Conservation (phyloP, 2,797 vertebrate genomes). For the Poecilia gillii region DNA sequence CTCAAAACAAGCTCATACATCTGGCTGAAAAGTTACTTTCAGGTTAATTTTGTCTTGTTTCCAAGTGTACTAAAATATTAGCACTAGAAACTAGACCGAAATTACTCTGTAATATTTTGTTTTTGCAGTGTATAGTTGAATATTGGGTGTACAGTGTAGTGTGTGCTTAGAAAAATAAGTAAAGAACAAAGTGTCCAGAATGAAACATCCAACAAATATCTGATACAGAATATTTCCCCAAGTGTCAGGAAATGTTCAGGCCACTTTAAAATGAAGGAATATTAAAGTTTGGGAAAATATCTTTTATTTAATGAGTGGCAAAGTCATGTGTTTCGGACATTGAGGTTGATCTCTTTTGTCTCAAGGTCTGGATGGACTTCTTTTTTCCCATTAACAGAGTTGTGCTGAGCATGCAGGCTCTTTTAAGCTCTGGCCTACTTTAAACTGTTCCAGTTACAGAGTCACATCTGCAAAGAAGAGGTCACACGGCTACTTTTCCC, state of each 20-base stretch:
- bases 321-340: background rate
- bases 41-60: too few species aligned
- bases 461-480: slow-evolving; percentile 26
- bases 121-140: background rate
- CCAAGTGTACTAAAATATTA: too few species aligned
- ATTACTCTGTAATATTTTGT: too few species aligned
- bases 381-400: slow-evolving; percentile 1
- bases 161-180: background rate
- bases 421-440: slow-evolving; percentile 38
- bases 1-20: too few species aligned
- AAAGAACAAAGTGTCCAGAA: background rate
- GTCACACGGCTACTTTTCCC: slow-evolving; percentile 10
- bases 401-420: slow-evolving; percentile 32
- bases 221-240: background rate
- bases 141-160: background rate
- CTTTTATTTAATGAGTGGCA: background rate
- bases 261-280: background rate
- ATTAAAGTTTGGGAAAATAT: background rate
- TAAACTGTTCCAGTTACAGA: slow-evolving; percentile 35
- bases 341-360: slow-evolving; percentile 11
- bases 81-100: too few species aligned
- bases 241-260: background rate
- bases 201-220: background rate
- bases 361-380: slow-evolving; percentile 11
- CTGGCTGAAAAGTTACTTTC: too few species aligned